Base-by-base conservation (phyloP, 1,140 invertebrate species). In the Solen grandis region DNA sequence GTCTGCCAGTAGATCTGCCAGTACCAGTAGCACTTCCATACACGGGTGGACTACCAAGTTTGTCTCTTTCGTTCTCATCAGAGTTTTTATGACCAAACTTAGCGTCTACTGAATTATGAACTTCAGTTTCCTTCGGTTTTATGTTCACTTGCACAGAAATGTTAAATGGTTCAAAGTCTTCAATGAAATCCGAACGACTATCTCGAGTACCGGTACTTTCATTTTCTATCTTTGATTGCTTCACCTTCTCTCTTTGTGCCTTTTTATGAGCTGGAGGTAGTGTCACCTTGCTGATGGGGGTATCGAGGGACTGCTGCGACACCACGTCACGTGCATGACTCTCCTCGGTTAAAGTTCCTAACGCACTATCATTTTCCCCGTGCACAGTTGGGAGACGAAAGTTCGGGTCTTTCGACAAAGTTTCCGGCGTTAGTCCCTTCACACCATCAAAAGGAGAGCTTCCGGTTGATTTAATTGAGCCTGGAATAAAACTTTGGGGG, bases 71-170 rank as follows among this genome's bases (percentile, higher is more conserved):
- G n/a, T n/a, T n/a, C n/a, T n/a, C n/a, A n/a, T n/a, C n/a, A n/a
- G n/a, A n/a, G n/a, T n/a, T n/a, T n/a, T n/a, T n/a, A n/a, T n/a
- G n/a, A n/a, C n/a, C n/a, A n/a, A n/a, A n/a, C n/a, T n/a, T n/a
- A n/a, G n/a, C n/a, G n/a, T n/a, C n/a, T n/a, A n/a, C n/a, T n/a
- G n/a, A n/a, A n/a, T n/a, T n/a, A n/a, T n/a, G n/a, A n/a, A n/a
- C 59, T 5, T 36, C 27, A 19, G 60, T 27, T 29, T 76, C 75
- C 73, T 73, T 80, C 10, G 55, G n/a, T 52, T 80, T 80, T 35
- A 72, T 72, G 29, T 72, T 46, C n/a, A 80, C 77, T 50, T 55
- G 77, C 4, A 80, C 77, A 33, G 77, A 72, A 25, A 80, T 80
- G 55, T 80, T 80, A 36, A 80, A 80, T 25, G 77, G 77, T 63